phyloP scores from a whole-genome alignment of 2,113 vertebrate genomes.

The Lophius piscatorius region DNA sequence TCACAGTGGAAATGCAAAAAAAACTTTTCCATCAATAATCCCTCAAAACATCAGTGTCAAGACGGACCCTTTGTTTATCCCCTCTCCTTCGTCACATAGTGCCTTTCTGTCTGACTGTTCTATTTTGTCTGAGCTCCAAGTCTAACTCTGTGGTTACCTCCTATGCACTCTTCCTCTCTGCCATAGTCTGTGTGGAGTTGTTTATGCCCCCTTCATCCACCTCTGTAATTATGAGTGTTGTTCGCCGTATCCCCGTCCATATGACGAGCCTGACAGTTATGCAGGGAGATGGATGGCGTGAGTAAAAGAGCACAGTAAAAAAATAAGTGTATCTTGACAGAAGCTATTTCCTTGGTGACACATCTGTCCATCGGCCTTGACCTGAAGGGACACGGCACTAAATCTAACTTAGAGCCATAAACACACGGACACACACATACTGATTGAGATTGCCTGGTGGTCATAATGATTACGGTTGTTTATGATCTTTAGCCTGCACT shows the following conservation, averaged over 20 bases:
- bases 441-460: conserved; percentile 55
- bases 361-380: conserved; percentile 69
- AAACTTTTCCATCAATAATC: background rate
- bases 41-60: conserved; percentile 4
- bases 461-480: conserved; percentile 72
- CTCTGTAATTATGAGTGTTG: conserved; percentile 61
- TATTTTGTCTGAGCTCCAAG: background rate
- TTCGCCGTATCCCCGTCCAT: conserved; percentile 50
- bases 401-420: conserved; percentile 57
- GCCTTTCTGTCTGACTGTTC: background rate
- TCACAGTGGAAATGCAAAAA: background rate
- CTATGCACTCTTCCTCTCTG: conserved; percentile 6
- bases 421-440: conserved; percentile 33
- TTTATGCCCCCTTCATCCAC: conserved; percentile 51
- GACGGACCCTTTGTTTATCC: background rate
- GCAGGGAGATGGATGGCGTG: conserved; percentile 44
- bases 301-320: conserved; percentile 41
- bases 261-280: conserved; percentile 48
- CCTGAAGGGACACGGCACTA: conserved; percentile 54
- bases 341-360: conserved; percentile 58
- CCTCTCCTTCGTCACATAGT: conserved; percentile 9
- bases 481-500: conserved; percentile 55
- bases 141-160: conserved; percentile 1
- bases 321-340: conserved; percentile 47
- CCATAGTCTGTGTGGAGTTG: conserved; percentile 26